Evolutionary conservation across 2,113 vertebrate species (phyloP).

Genomic region (Forbesichthys papilliferus): DNA sequence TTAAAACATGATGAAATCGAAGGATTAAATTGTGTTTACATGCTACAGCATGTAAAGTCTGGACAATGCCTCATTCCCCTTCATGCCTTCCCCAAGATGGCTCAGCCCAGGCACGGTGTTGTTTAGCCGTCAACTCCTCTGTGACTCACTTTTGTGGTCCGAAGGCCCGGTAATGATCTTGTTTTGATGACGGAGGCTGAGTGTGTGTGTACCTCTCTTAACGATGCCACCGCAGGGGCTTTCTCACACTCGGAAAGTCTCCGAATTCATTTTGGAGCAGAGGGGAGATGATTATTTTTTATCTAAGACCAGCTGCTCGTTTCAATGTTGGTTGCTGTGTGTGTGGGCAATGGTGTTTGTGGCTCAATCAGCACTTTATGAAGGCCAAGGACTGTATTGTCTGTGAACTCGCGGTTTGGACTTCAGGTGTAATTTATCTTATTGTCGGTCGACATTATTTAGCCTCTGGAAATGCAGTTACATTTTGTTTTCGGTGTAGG

Average conservation of each 20-base stretch:
- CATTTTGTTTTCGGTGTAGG: too few relatives aligned
- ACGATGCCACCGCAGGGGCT: background rate
- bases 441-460: too few relatives aligned
- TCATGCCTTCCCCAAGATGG: constrained; percentile 24
- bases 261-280: constrained; percentile 19
- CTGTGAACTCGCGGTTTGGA: background rate
- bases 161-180: constrained; percentile 31
- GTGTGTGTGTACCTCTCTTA: background rate
- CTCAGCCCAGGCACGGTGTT: constrained; percentile 16
- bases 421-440: too few relatives aligned
- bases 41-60: constrained; percentile 1
- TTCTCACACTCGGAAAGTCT: background rate
- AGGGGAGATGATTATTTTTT: constrained; percentile 25
- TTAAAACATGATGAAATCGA: too few relatives aligned
- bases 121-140: constrained; percentile 35
- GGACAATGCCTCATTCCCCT: constrained; percentile 10
- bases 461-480: too few relatives aligned
- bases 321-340: background rate
- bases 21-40: background rate
- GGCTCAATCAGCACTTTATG: background rate
- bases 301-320: constrained; percentile 21
- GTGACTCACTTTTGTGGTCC: constrained; percentile 24
- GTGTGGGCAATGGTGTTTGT: background rate
- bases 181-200: constrained; percentile 27
- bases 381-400: background rate